Base-by-base conservation (phyloP, 2,113 vertebrate genomes). In the Amia ocellicauda region DNA sequence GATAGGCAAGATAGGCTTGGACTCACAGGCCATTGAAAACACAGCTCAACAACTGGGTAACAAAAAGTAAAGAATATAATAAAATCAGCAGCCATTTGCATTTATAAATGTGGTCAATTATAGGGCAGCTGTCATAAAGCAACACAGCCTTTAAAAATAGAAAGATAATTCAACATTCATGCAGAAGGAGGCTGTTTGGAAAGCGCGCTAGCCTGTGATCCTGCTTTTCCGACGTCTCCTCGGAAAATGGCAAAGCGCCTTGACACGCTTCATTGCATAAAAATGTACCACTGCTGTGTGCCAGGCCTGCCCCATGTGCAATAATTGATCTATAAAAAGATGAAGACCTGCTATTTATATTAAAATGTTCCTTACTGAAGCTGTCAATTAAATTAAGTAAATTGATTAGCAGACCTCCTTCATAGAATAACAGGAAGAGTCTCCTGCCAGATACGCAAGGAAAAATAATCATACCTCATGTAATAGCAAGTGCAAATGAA, bases 241-340 rank as follows among this genome's bases (percentile, higher is more conserved):
- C 61, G 75, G 74, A 78, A 74, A 66, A 74, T 76, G 77, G 82
- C 78, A 69, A 54, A 1, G 20, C 41, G 73, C 74, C 77, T 72
- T 1, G 28, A 60, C 70, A 60, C 75, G 74, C 73, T 69, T 80
- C 71, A 80, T 14, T 68, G 64, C 59, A 63, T 62, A 74, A 74
- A 78, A 66, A 59, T 74, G 64, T 69, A 56, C 57, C 66, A 51
- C 27, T 56, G 13, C 45, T 42, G 47, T 61, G 17, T 50, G 22
- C 19, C n/a, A 43, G 31, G 13, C 13, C 43, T 47, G 19, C 13
- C 22, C 4, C 9, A 50, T 13, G 23, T 13, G 8, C 20, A 20
- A 53, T 50, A 49, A 40, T 36, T 31, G 28, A 63, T 49, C 52
- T 40, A 63, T 50, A 63, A 45, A 36, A 36, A 36, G 31, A 36